Evolutionary conservation across 1,140 invertebrate species (phyloP), one percentile per base, ranked within the genome.

Genomic region (Spodoptera litura): DNA sequence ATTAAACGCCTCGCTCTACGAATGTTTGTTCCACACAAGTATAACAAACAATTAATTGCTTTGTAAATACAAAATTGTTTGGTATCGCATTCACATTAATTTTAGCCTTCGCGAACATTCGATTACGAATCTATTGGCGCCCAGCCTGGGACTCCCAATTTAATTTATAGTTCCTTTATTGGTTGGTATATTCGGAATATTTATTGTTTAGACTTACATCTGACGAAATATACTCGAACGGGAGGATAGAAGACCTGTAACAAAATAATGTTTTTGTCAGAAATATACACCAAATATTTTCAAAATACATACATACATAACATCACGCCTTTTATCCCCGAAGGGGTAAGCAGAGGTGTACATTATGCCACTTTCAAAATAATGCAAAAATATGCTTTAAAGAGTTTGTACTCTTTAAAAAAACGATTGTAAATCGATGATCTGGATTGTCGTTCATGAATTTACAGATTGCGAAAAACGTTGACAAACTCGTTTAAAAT

Each of bases 401-500:
- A 20, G 20, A 1, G 20, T 20, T 20, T 20, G 20, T 20, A 20
- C 20, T 20, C 20, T 20, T 20, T 44, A 44, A 6, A 44, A 8
- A 44, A 44, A 0, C 6, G 5, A 44, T 44, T 6, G 38, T 44
- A 10, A 44, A 66, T 66, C 44, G 15, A 49, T 66, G 49, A 49
- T 49, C 38, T 49, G 31, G 20, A 66, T n/a, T 64, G 15, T 9
- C 35, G 6, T 44, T 15, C 31, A 64, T 66, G 38, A 66, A 49
- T 66, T 15, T 20, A 20, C 9, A 49, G 15, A 66, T 44, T 66
- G 38, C 15, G 49, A 70, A 64, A 64, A 70, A 70, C 51, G n/a
- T 62, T 12, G 66, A 53, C n/a, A 31, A 70, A 70, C 66, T 70
- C 44, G 51, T 70, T 70, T 70, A n/a, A 52, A 44, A 70, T 70